Evolutionary conservation across 2,113 vertebrate genomes (phyloP).

Genomic region (Pteruthius melanotis): DNA sequence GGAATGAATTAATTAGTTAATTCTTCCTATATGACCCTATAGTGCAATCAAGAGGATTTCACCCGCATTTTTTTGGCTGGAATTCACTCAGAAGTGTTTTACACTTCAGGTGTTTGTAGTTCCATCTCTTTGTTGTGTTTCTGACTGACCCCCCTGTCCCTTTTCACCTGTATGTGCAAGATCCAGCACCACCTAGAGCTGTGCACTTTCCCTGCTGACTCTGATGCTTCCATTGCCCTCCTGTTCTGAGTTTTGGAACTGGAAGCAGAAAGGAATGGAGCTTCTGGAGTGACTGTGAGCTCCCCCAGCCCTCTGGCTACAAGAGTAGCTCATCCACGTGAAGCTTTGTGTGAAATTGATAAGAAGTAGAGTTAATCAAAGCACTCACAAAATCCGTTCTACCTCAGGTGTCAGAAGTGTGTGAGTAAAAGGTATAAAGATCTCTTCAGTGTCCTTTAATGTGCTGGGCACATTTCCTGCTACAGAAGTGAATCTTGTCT

Average conservation of each 20-base stretch:
- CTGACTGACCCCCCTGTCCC: not conserved
- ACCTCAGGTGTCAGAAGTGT: not conserved
- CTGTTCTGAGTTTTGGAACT: not conserved
- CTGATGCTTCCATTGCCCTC: fast-evolving
- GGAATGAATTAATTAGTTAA: not conserved
- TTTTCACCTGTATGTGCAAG: fast-evolving
- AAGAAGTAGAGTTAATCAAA: conserved; percentile 1
- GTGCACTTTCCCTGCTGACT: not conserved
- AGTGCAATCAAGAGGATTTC: not conserved
- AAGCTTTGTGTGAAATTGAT: conserved; percentile 16
- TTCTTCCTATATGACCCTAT: not conserved
- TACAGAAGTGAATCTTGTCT: not conserved
- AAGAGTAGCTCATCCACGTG: not conserved
- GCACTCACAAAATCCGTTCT: not conserved
- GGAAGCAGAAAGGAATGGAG: not conserved
- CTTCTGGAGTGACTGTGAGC: not conserved
- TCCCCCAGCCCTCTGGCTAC: not conserved
- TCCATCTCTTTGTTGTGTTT: not conserved
- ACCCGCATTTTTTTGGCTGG: not conserved
- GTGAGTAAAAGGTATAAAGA: not conserved
- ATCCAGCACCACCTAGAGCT: not conserved
- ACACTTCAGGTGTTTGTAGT: not conserved
- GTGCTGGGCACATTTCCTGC: not conserved
- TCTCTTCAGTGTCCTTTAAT: not conserved
- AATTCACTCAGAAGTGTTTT: not conserved